Conservation (phyloP, 2,888 invertebrate species). For the Andrena trimmerana region DNA sequence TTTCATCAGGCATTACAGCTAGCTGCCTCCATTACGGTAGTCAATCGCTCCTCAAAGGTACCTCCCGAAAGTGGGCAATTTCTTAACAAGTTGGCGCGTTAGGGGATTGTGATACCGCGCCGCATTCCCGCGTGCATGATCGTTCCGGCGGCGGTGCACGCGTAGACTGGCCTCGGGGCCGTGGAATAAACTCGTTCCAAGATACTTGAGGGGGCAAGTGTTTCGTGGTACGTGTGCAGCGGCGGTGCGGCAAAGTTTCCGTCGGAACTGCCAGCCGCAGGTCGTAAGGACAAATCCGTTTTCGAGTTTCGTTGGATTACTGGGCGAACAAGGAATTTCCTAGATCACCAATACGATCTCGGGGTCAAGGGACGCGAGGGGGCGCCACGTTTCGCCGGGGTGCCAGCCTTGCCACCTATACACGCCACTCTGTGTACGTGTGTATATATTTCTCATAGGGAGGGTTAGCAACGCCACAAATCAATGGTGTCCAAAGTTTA, state of each 20-base stretch:
- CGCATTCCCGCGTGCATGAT: slow-evolving; percentile 53
- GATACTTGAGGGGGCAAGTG: slow-evolving; percentile 70
- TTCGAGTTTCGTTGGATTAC: slow-evolving; percentile 75
- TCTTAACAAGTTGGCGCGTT: slow-evolving; percentile 45
- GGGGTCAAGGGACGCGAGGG: slow-evolving; percentile 26
- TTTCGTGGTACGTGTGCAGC: slow-evolving; percentile 70
- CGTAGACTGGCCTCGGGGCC: slow-evolving; percentile 58
- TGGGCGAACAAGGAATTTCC: slow-evolving; percentile 73
- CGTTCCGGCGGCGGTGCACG: slow-evolving; percentile 48
- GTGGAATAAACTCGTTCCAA: slow-evolving; percentile 66
- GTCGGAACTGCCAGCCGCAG: slow-evolving; percentile 73
- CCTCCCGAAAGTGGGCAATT: slow-evolving; percentile 28
- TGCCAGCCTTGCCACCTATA: not conserved
- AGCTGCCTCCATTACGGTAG: not conserved
- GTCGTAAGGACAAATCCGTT: slow-evolving; percentile 76
- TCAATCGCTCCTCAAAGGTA: slow-evolving; percentile 26
- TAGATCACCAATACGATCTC: slow-evolving; percentile 73
- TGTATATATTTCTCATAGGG: slow-evolving; percentile 60
- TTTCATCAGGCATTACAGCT: slow-evolving; percentile 24
- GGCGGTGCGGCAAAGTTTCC: slow-evolving; percentile 72
- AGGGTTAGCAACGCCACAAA: slow-evolving; percentile 75
- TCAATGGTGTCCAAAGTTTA: slow-evolving; percentile 82
- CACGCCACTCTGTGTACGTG: not conserved
- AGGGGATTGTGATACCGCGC: slow-evolving; percentile 33
- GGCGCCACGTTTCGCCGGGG: not conserved